Evolutionary conservation across 2,797 vertebrate species (phyloP).

Genomic region (Chaetodon trifasciatus): DNA sequence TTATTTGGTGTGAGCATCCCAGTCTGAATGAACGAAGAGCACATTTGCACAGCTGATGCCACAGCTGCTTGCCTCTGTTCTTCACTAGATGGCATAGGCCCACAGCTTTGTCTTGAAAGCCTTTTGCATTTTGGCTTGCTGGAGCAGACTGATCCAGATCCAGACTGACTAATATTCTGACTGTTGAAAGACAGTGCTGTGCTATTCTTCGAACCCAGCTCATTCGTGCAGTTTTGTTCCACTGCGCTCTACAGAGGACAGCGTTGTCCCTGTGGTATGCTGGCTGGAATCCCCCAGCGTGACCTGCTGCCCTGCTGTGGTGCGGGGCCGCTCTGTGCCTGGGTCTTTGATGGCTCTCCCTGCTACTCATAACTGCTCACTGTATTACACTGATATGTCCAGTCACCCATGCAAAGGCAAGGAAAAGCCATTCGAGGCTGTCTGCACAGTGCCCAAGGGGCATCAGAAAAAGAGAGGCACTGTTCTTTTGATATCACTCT

Average conservation of each 20-base stretch:
- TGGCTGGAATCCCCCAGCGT: slow-evolving; percentile 51
- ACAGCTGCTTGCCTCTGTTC: slow-evolving; percentile 5
- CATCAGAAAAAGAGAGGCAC: slow-evolving; percentile 24
- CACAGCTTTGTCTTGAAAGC: slow-evolving; percentile 6
- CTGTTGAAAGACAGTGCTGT: slow-evolving; percentile 1
- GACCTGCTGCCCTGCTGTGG: slow-evolving; percentile 58
- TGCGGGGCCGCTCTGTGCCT: slow-evolving; percentile 31
- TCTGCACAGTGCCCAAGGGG: slow-evolving; percentile 25
- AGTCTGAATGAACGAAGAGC: background rate
- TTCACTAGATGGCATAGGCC: slow-evolving; percentile 14
- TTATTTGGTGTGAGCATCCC: background rate
- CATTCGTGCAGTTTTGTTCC: slow-evolving; percentile 26
- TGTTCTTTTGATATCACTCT: slow-evolving; percentile 29
- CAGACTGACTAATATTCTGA: slow-evolving; percentile 15
- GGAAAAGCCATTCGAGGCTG: slow-evolving; percentile 28
- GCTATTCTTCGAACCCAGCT: slow-evolving; percentile 10
- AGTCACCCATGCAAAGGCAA: slow-evolving; percentile 51
- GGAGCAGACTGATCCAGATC: background rate
- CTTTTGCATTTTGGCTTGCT: background rate
- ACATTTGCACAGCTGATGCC: slow-evolving; percentile 3
- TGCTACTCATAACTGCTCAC: slow-evolving; percentile 34
- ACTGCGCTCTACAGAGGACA: slow-evolving; percentile 40
- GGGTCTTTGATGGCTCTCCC: slow-evolving; percentile 30
- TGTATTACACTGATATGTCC: slow-evolving; percentile 48
- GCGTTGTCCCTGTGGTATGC: slow-evolving; percentile 61